Base-by-base conservation (phyloP, 2,888 invertebrate genomes). In the Sinhomidia bicolor region DNA sequence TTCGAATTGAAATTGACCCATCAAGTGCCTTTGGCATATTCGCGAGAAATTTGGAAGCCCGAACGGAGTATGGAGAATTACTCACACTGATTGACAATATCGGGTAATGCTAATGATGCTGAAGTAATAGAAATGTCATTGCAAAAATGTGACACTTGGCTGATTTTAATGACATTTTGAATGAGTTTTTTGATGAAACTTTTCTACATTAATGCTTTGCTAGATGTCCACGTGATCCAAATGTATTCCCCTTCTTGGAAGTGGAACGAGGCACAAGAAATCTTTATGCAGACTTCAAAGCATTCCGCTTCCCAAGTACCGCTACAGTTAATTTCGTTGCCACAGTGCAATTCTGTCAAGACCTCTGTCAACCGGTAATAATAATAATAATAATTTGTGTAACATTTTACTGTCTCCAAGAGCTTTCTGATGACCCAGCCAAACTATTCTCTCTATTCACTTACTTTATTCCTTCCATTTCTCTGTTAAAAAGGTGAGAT, bases 271-370 rank as follows among this genome's bases (percentile, higher is more conserved):
- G 93, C 44, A 93, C 93, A 14, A 92, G 93, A 82, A 93, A 93
- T 78, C 92, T 94, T 32, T 93, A 93, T 89, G 93, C 93, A 23
- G 93, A 93, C 91, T 94, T 94, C 93, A 94, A 94, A 92, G 94
- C 94, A 65, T 94, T 94, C 93, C 93, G 94, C 20, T 94, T 94
- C 91, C 94, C 94, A 47, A 94, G 94, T 41, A 94, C 94, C 5
- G 94, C 94, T 6, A 93, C 93, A 32, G 94, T 94, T 82, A 94
- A 94, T 91, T 94, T 94, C 90, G 94, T 94, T 85, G 94, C 94
- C 4, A 94, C 94, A 32, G 94, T 94, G 20, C 93, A 94, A 89
- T 94, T 94, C 92, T 94, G 94, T 90, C 94, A 94, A 90, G 94
- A 94, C 88, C 91, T 93, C 65, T 94, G 94, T 91, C 93, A 93